These are phyloP conservation scores for Salminus brasiliensis DNA, from an alignment of 2,113 vertebrate genomes.

Conservation along the genomic window DNA sequence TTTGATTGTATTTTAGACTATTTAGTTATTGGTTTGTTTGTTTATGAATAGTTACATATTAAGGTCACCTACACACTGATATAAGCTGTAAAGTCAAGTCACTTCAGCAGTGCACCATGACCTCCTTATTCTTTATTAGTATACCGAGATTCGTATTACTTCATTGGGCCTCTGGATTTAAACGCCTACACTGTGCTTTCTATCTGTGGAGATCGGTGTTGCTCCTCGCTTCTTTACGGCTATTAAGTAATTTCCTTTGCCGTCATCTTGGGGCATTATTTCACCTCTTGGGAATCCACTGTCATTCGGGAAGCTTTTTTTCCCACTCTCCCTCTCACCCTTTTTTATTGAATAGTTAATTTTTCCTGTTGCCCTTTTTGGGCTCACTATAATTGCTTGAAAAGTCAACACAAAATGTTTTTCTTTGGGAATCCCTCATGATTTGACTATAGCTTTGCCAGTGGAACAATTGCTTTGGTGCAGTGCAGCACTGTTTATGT, in stretches of 20 bases:
- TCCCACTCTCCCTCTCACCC: constrained; percentile 49
- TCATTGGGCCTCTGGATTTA: constrained; percentile 9
- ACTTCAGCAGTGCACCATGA: background rate
- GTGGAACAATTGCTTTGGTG: constrained; percentile 50
- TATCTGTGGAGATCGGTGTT: constrained; percentile 29
- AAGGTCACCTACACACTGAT: background rate
- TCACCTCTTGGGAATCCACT: constrained; percentile 46
- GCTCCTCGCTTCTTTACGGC: constrained; percentile 43
- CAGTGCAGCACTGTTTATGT: constrained; percentile 55
- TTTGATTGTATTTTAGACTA: too few species aligned
- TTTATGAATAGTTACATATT: too few species aligned
- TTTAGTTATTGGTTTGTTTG: too few species aligned
- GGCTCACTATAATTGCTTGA: constrained; percentile 55
- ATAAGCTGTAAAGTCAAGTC: background rate
- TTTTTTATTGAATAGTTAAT: constrained; percentile 66
- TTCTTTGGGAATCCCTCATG: constrained; percentile 58
- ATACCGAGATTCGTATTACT: background rate
- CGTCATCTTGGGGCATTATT: constrained; percentile 42
- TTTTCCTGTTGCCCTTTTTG: constrained; percentile 63
- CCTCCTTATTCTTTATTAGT: constrained; percentile 33
- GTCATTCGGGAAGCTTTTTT: constrained; percentile 44
- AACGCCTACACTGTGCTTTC: constrained; percentile 29
- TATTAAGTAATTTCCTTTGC: constrained; percentile 58
- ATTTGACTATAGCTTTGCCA: constrained; percentile 54
- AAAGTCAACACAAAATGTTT: constrained; percentile 61